Evolutionary conservation across 2,797 vertebrate species (phyloP), one percentile per base, ranked within the genome.

Genomic region (Parotocinclus haroldoi): DNA sequence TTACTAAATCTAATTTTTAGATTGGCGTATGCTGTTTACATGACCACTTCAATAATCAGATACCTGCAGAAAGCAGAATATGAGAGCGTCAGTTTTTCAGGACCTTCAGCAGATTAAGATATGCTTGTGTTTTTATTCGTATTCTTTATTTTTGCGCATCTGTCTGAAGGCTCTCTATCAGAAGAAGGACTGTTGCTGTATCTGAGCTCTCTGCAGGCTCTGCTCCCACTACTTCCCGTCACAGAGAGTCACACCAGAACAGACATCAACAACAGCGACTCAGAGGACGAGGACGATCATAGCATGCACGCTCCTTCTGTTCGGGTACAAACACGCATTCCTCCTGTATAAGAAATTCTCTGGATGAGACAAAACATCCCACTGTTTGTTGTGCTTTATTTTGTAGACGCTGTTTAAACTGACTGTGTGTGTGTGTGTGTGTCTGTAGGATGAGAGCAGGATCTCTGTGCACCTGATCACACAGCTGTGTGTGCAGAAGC

Each of bases 181-280:
- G 97, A 99, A 76, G 94, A 94, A 67, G 95, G 95, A 44, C 90
- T 99, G 68, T 91, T 94, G 73, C 83, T 94, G 19, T 99, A 98
- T 78, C 82, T 99, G 42, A 88, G 89, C 9, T 93, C 95, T 51
- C 91, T 99, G 50, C 95, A 94, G 16, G 85, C 89, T 4, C 93
- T 95, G 59, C 90, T 99, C 19, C 92, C 92, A 0, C 89, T 93
- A 81, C 83, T 99, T 45, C 96, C 96, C 0, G 92, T 94, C 52
- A 93, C 93, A 0, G 80, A 92, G 74, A 82, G 89, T 80, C 82
- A 79, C 74, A 71, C 85, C 78, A 82, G 89, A 68, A 89, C 91
- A 1, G 93, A 96, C 74, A 81, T 92, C 9, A 79, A 75, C 82
- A 98, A 76, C 82, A 98, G 95, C 9, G 96, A 99, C 82, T 98